phyloP scores from a whole-genome alignment of 2,797 vertebrate species.

The Anomalospiza imberbis region DNA sequence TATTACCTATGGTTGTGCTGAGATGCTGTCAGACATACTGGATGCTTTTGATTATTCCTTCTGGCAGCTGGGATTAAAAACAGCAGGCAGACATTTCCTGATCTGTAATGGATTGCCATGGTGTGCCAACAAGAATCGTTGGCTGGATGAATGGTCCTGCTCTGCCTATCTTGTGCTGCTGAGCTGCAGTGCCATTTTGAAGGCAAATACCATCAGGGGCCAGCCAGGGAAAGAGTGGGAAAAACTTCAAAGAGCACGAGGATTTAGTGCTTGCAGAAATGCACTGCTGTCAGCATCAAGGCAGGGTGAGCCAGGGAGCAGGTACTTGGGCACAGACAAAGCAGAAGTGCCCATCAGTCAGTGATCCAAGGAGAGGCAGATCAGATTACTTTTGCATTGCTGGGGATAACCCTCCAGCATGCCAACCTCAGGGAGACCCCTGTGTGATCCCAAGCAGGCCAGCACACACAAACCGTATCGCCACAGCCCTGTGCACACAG shows the following conservation, averaged over 20 bases:
- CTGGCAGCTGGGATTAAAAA: constrained; percentile 60
- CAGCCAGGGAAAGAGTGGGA: neutral
- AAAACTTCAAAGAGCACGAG: neutral
- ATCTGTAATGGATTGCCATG: constrained; percentile 42
- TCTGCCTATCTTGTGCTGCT: constrained; percentile 8
- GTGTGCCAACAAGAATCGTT: constrained; percentile 26
- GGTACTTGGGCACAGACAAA: neutral
- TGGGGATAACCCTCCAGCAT: neutral
- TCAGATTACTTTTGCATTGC: neutral
- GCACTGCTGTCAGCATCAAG: neutral
- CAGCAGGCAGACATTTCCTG: constrained; percentile 50
- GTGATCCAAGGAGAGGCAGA: neutral
- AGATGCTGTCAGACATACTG: constrained; percentile 26
- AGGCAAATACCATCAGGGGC: neutral
- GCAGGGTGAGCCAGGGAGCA: neutral
- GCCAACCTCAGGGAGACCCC: neutral
- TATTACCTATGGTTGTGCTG: constrained; percentile 56
- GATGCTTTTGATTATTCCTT: constrained; percentile 57
- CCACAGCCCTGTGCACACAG: neutral
- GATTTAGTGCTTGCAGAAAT: neutral
- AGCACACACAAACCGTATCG: accelerated
- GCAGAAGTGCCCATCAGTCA: neutral
- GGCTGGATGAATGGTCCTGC: constrained; percentile 44
- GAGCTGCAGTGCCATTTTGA: constrained; percentile 2
- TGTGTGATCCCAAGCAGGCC: neutral